A percentile compares a stretch with the other conserved stretches of the same genome.
Evolutionary conservation across 2,113 vertebrate genomes (phyloP).

Genomic region (Hippocampus zosterae): DNA sequence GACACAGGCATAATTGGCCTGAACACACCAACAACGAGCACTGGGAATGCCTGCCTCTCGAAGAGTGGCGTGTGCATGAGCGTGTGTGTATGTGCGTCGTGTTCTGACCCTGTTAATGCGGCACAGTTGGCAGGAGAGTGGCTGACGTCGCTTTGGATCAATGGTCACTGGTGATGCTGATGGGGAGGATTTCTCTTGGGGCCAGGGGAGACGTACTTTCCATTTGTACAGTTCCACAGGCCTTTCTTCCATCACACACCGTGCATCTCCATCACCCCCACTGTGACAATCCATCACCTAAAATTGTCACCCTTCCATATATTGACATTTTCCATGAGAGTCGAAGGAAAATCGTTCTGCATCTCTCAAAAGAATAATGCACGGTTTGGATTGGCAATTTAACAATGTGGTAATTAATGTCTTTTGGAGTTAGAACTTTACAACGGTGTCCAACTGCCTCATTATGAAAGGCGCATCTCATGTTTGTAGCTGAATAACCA

Average conservation of each 20-base stretch:
- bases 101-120: slow-evolving; percentile 59
- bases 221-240: slow-evolving; percentile 4
- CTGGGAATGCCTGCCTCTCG: slow-evolving; percentile 51
- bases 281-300: not conserved
- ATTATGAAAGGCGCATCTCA: no score
- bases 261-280: slow-evolving; percentile 28
- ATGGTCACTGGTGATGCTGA: slow-evolving; percentile 54
- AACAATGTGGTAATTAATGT: not conserved
- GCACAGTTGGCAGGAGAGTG: slow-evolving; percentile 59
- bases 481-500: no score
- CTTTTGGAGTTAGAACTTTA: no score
- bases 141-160: slow-evolving; percentile 70
- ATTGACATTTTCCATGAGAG: not conserved
- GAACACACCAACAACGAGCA: slow-evolving; percentile 66
- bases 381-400: not conserved
- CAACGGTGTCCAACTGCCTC: no score
- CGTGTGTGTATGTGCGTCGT: slow-evolving; percentile 13
- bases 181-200: slow-evolving; percentile 56
- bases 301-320: not conserved
- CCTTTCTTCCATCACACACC: not conserved
- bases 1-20: slow-evolving; percentile 82
- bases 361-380: not conserved
- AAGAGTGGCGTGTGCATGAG: slow-evolving; percentile 34
- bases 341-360: not conserved
- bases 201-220: slow-evolving; percentile 43